Percentiles rank a stretch among this genome's conserved stretches.
phyloP scores from a whole-genome alignment of 2,113 vertebrate species.

The Lamprologus speciosus region DNA sequence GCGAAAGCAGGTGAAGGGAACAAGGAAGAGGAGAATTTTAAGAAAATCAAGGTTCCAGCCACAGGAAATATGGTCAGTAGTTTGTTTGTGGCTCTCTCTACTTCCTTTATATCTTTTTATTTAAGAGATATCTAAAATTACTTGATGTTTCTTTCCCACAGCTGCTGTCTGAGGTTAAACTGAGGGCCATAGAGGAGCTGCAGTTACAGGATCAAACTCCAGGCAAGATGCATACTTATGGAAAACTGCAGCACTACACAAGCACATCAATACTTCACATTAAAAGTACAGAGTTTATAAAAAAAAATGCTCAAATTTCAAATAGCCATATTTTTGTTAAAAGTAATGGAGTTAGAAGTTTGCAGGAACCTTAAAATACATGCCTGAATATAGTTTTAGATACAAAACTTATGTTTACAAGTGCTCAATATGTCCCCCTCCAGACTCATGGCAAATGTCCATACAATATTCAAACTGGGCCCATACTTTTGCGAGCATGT shows the following conservation, averaged over 20 bases:
- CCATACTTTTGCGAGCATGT: background rate
- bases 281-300: background rate
- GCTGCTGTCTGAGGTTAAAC: constrained; percentile 85
- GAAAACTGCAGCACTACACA: background rate
- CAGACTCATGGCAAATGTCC: background rate
- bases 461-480: background rate
- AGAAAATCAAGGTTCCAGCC: constrained; percentile 75
- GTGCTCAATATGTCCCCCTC: background rate
- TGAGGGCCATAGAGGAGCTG: constrained; percentile 80
- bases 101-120: background rate
- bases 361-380: background rate
- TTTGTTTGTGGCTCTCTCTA: background rate
- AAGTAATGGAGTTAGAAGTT: background rate
- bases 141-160: constrained; percentile 36
- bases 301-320: background rate
- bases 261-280: background rate
- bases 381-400: background rate
- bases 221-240: constrained; percentile 60
- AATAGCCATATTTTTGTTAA: background rate
- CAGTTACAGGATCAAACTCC: constrained; percentile 69
- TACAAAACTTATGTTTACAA: background rate
- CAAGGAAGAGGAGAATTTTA: constrained; percentile 48
- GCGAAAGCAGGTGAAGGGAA: background rate
- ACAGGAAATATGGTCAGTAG: constrained; percentile 77
- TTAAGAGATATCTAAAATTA: background rate